phyloP scores from a whole-genome alignment of 2,113 vertebrate species.

The Gymnogyps californianus region DNA sequence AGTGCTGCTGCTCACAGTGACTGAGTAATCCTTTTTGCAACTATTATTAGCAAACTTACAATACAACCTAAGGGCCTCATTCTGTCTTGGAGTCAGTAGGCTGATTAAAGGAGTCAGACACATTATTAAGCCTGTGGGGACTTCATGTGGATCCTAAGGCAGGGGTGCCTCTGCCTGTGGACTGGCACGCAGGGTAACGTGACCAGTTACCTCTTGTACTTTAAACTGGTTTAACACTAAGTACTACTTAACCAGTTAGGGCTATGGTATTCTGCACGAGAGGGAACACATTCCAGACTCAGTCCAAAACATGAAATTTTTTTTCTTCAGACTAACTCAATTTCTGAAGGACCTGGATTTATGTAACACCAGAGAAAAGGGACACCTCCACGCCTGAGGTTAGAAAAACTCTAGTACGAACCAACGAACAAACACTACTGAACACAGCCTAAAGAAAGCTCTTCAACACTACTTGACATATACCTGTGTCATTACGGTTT shows the following conservation, averaged over 20 bases:
- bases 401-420: not conserved
- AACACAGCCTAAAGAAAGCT: not conserved
- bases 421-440: not conserved
- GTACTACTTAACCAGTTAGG: not conserved
- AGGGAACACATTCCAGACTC: not conserved
- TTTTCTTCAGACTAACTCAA: not conserved
- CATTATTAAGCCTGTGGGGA: not conserved
- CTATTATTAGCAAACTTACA: not conserved
- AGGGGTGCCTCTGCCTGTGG: not conserved
- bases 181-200: rapidly evolving
- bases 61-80: not conserved
- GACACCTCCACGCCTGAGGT: not conserved
- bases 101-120: not conserved
- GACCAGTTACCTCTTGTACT: not conserved
- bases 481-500: not conserved
- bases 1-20: not conserved
- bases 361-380: not conserved
- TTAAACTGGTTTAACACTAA: not conserved
- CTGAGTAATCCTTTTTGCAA: not conserved
- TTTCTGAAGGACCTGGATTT: not conserved
- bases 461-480: not conserved
- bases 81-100: not conserved
- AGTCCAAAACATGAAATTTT: not conserved
- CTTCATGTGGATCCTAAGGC: not conserved
- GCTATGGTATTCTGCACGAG: not conserved